Conservation (phyloP, 2,888 invertebrate species). For the Hartigia nigra region DNA sequence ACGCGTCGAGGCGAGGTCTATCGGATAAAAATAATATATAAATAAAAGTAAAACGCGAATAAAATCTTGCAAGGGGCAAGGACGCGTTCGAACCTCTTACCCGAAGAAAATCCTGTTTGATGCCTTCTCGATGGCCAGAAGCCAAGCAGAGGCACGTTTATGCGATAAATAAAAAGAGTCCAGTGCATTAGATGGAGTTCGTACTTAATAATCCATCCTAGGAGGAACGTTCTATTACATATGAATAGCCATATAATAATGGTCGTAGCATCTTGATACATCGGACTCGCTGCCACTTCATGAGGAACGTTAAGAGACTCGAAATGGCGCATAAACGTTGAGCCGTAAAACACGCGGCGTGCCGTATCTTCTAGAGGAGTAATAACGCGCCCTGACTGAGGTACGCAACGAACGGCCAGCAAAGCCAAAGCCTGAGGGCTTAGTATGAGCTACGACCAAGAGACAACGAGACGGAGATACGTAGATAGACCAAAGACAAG, state of each 20-base stretch:
- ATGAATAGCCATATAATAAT: constrained; percentile 29
- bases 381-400: constrained; percentile 39
- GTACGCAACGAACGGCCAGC: constrained; percentile 31
- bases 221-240: not conserved
- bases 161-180: not conserved
- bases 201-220: not conserved
- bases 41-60: not conserved
- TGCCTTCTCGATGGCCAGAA: not conserved
- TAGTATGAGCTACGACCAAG: not conserved
- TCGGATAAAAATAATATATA: not conserved
- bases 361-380: constrained; percentile 48
- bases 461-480: constrained; percentile 12
- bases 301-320: constrained; percentile 45
- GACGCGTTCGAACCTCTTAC: not conserved
- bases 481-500: constrained; percentile 28
- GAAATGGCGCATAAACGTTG: constrained; percentile 59
- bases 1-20: not conserved
- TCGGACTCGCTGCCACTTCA: not conserved
- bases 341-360: constrained; percentile 52
- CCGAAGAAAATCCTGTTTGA: not conserved
- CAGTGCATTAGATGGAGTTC: not conserved
- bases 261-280: constrained; percentile 40
- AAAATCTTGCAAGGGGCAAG: not conserved
- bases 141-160: not conserved
- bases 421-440: not conserved